A percentile compares a stretch with the other conserved stretches of the same genome.
Conservation (phyloP, 2,113 vertebrate genomes). For the Epinephelus fuscoguttatus region DNA sequence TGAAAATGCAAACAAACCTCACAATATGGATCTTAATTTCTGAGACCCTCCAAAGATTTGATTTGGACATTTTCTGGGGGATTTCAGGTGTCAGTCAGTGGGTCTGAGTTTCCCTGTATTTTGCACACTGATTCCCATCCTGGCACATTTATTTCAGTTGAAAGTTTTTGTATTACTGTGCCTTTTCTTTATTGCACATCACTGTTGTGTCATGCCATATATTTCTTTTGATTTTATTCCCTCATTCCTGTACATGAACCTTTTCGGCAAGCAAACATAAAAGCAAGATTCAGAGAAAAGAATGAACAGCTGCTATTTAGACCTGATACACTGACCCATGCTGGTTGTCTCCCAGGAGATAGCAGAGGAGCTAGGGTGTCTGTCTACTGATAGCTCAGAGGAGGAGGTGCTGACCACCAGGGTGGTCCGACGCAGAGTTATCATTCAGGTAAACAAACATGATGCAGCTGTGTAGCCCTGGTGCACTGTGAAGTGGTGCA, state of each 20-base stretch:
- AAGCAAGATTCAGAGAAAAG: slow-evolving; percentile 59
- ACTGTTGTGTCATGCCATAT: background rate
- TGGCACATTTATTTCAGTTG: slow-evolving; percentile 50
- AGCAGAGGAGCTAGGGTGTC: slow-evolving; percentile 91
- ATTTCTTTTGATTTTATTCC: background rate
- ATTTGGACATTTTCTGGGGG: background rate
- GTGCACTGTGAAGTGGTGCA: slow-evolving; percentile 8
- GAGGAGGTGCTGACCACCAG: slow-evolving; percentile 96
- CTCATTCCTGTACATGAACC: background rate
- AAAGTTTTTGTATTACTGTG: slow-evolving; percentile 11
- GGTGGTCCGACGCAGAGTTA: slow-evolving; percentile 94
- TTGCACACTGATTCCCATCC: slow-evolving; percentile 19
- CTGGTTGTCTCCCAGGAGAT: slow-evolving; percentile 91
- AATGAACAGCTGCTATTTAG: slow-evolving; percentile 22
- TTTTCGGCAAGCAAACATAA: background rate
- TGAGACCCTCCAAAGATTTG: background rate
- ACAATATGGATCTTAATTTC: background rate
- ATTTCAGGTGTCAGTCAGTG: background rate
- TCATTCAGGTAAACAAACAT: slow-evolving; percentile 92
- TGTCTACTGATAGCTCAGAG: slow-evolving; percentile 95
- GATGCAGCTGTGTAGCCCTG: slow-evolving; percentile 13
- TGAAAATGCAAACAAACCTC: background rate
- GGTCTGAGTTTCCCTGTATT: background rate
- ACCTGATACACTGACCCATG: slow-evolving; percentile 53
- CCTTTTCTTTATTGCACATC: slow-evolving; percentile 72